Conservation (phyloP, 2,888 invertebrate species). For the Limnephilus auricula region DNA sequence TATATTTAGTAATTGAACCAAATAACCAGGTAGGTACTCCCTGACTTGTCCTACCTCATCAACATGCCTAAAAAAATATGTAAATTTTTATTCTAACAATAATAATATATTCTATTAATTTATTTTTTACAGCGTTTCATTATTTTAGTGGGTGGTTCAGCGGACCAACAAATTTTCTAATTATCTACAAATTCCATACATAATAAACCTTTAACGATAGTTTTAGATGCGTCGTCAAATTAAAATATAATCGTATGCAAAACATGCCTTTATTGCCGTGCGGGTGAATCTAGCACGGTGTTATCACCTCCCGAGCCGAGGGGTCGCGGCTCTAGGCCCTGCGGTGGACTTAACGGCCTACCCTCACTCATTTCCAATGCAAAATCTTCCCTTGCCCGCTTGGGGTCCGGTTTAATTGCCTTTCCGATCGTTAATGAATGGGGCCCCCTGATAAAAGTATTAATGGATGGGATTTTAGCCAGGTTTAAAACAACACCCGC, state of each 20-base stretch:
- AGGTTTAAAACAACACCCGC: slow-evolving; percentile 55
- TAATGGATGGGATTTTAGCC: slow-evolving; percentile 64
- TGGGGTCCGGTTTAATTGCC: slow-evolving; percentile 65
- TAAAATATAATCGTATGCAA: slow-evolving; percentile 51
- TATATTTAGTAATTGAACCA: too few relatives aligned
- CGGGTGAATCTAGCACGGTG: slow-evolving; percentile 30
- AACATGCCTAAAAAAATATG: neutral
- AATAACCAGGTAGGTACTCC: neutral
- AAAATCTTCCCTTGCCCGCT: slow-evolving; percentile 62
- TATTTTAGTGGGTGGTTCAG: neutral
- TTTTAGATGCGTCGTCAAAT: slow-evolving; percentile 44
- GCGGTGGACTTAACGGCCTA: slow-evolving; percentile 50
- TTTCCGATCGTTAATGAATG: slow-evolving; percentile 66
- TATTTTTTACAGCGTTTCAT: neutral
- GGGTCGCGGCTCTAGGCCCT: slow-evolving; percentile 16
- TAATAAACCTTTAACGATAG: slow-evolving; percentile 9
- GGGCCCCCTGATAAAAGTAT: slow-evolving; percentile 65
- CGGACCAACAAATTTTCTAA: slow-evolving; percentile 4
- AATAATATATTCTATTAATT: neutral
- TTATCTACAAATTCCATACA: slow-evolving; percentile 17
- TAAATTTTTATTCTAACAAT: neutral
- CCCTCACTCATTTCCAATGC: slow-evolving; percentile 65
- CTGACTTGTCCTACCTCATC: neutral
- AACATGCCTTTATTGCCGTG: slow-evolving; percentile 31
- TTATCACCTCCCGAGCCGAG: slow-evolving; percentile 41